A percentile compares a stretch with the other conserved stretches of the same genome.
These are phyloP conservation scores for Pipra filicauda DNA, from an alignment of 2,113 vertebrate species.

Conservation along the genomic window DNA sequence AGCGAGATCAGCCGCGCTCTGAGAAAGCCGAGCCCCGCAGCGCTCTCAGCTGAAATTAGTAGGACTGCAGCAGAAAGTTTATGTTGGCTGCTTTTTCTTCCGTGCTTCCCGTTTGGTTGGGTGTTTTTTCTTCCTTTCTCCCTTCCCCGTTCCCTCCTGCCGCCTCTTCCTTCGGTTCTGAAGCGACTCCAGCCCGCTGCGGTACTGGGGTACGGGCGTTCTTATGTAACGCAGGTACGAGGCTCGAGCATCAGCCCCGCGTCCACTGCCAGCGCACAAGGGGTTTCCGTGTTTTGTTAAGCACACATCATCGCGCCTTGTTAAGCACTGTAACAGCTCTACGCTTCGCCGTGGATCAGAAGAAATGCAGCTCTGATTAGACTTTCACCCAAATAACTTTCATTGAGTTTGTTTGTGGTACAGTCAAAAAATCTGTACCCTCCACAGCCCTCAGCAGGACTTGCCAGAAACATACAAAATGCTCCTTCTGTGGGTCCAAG, in stretches of 20 bases:
- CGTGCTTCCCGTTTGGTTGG: background rate
- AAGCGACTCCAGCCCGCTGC: background rate
- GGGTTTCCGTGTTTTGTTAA: background rate
- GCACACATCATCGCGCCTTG: background rate
- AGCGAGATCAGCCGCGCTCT: background rate
- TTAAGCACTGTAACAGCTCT: fast-evolving
- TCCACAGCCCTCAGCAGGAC: background rate
- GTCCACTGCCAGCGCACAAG: fast-evolving
- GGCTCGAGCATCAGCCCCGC: background rate
- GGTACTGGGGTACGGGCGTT: fast-evolving
- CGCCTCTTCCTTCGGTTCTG: background rate
- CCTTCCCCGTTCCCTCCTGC: background rate
- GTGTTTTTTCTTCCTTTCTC: fast-evolving
- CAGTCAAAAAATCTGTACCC: background rate
- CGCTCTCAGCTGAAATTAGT: background rate
- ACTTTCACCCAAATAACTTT: background rate
- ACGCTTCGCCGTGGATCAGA: fast-evolving
- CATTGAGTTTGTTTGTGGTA: background rate
- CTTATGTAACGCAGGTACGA: background rate
- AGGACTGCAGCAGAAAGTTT: background rate
- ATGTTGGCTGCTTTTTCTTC: background rate
- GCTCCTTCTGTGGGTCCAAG: fast-evolving
- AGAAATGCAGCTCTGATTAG: background rate
- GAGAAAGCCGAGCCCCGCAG: background rate
- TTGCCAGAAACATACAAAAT: background rate